phyloP scores from a whole-genome alignment of 2,797 vertebrate genomes.

The Chaunax sp. region DNA sequence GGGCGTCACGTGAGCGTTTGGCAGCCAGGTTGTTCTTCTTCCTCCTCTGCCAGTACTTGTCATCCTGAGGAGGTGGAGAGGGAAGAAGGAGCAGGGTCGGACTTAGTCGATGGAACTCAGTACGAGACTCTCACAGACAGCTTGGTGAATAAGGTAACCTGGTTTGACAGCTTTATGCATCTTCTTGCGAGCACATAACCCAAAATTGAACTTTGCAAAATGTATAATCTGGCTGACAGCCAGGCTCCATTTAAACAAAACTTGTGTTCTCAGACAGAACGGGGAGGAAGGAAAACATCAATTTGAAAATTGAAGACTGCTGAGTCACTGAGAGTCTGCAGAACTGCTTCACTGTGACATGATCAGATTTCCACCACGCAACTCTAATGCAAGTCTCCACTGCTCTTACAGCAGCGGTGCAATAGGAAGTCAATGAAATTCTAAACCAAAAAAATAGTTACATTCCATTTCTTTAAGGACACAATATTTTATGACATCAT shows the following conservation, averaged over 20 bases:
- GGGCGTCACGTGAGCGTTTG: slow-evolving; percentile 94
- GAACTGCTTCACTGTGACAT: background rate
- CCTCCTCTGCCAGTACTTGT: slow-evolving; percentile 94
- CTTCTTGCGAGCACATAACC: background rate
- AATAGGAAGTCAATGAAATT: background rate
- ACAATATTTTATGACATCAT: no score
- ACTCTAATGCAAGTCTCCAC: background rate
- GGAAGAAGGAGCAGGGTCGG: background rate
- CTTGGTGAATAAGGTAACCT: background rate
- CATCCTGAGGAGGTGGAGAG: slow-evolving; percentile 83
- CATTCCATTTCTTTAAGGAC: background rate
- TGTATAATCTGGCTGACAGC: slow-evolving; percentile 17
- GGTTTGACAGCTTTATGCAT: background rate
- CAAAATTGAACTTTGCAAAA: background rate
- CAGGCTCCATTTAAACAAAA: slow-evolving; percentile 52
- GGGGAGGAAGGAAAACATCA: slow-evolving; percentile 13
- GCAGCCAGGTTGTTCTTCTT: slow-evolving; percentile 98
- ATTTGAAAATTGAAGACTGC: slow-evolving; percentile 26
- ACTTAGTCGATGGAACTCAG: background rate
- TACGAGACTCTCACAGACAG: background rate
- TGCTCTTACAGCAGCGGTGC: no score
- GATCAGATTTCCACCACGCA: background rate
- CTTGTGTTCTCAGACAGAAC: background rate
- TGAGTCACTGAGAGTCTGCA: slow-evolving; percentile 65
- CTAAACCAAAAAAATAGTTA: background rate